phyloP scores from a whole-genome alignment of 2,113 vertebrate genomes.

The Pomatorhinus ruficollis region DNA sequence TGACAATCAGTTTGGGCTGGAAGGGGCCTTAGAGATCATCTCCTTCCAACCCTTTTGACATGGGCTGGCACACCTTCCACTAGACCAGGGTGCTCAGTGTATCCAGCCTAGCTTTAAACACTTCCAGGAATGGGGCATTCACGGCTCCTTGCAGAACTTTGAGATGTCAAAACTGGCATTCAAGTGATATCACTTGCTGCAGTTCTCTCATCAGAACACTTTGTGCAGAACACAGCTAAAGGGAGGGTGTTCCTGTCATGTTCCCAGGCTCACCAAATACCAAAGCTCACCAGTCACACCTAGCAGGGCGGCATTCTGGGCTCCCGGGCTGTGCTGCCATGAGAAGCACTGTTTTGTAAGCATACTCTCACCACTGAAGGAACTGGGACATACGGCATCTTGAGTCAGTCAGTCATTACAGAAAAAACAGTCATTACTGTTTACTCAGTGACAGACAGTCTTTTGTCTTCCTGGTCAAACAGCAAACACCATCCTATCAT shows the following conservation, averaged over 20 bases:
- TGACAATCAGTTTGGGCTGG: background rate
- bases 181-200: rapidly evolving
- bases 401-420: background rate
- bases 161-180: background rate
- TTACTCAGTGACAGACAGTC: background rate
- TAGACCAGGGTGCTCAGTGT: background rate
- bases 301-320: rapidly evolving
- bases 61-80: background rate
- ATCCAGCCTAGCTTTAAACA: background rate
- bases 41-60: background rate
- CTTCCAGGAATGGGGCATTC: too few relatives aligned
- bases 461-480: background rate
- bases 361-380: background rate
- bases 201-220: background rate
- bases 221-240: background rate
- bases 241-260: rapidly evolving
- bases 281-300: background rate
- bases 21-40: background rate
- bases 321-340: rapidly evolving
- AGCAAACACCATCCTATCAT: background rate
- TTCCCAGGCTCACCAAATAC: background rate
- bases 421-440: background rate
- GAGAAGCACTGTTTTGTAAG: background rate
- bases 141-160: background rate
- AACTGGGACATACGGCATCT: background rate